Evolutionary conservation across 2,888 invertebrate species (phyloP), one percentile per base, ranked within the genome.

Genomic region (Gonocerus acuteangulatus): DNA sequence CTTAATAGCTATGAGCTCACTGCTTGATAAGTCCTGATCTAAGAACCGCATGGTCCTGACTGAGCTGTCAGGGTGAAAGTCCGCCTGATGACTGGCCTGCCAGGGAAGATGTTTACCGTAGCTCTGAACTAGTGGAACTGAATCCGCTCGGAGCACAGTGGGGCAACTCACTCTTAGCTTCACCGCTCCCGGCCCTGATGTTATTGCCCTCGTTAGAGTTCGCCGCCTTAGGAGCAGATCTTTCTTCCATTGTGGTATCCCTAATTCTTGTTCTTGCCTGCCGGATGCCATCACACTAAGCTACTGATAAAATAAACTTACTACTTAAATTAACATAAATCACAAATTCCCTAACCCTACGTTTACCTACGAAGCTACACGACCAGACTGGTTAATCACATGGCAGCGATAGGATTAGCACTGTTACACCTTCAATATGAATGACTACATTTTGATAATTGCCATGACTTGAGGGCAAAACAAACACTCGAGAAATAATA

Each of bases 1-100:
- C 45, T 64, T 60, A 42, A 62, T 62, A 57, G 66, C 60, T 58
- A 66, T 54, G 18, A 59, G 61, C 45, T 61, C 62, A 65, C 64
- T 61, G 39, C 61, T 73, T 71, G 72, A 61, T 65, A 72, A 70
- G 44, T 72, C 72, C 58, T 74, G 72, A 51, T 70, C 69, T 18
- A 69, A 65, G 61, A 70, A 59, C 68, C 69, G 66, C 70, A 70
- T 70, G 67, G 67, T 68, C 61, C 62, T 61, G 61, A 63, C 67
- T 64, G 66, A 39, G 52, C 48, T 39, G 45, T 61, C 59, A 60
- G 64, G 63, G 71, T 68, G 68, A 68, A 68, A 69, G 71, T 68
- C 67, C 70, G 68, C 70, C 66, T 74, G 71, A 72, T 71, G 70
- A 70, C 69, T 39, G 60, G 58, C 68, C 69, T 67, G 69, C 67